Conservation (phyloP, 2,888 invertebrate species). For the Hypomecis atomaria region DNA sequence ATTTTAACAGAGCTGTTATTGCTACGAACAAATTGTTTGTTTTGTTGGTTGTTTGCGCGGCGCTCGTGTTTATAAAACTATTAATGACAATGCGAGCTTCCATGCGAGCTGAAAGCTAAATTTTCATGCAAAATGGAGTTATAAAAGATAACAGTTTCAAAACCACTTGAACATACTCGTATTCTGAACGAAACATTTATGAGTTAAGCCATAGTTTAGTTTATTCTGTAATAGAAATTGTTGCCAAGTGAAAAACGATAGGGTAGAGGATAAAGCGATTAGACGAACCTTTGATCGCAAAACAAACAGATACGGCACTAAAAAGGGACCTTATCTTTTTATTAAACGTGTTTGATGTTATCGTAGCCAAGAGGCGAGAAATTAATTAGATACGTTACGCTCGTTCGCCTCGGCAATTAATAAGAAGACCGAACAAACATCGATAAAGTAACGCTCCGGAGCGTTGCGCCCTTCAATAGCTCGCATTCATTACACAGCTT, state of each 20-base stretch:
- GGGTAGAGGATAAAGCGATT: constrained; percentile 20
- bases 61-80: background rate
- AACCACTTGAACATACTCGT: no score
- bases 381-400: constrained; percentile 66
- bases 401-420: constrained; percentile 64
- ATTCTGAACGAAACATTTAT: no score
- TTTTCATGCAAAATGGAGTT: background rate
- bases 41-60: constrained; percentile 11
- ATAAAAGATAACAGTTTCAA: no score
- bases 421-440: constrained; percentile 58
- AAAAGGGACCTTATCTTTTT: constrained; percentile 46
- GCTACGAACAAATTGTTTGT: constrained; percentile 27
- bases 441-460: constrained; percentile 52
- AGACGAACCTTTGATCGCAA: constrained; percentile 29
- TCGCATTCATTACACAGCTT: constrained; percentile 31
- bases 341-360: constrained; percentile 57
- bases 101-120: background rate
- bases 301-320: constrained; percentile 9
- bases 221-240: no score
- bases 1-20: constrained; percentile 37
- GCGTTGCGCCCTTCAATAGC: constrained; percentile 51
- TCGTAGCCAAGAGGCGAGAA: constrained; percentile 58
- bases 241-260: no score
- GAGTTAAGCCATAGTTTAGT: no score
- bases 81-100: constrained; percentile 1